Evolutionary conservation across 2,113 vertebrate species (phyloP).

Genomic region (Meles meles): DNA sequence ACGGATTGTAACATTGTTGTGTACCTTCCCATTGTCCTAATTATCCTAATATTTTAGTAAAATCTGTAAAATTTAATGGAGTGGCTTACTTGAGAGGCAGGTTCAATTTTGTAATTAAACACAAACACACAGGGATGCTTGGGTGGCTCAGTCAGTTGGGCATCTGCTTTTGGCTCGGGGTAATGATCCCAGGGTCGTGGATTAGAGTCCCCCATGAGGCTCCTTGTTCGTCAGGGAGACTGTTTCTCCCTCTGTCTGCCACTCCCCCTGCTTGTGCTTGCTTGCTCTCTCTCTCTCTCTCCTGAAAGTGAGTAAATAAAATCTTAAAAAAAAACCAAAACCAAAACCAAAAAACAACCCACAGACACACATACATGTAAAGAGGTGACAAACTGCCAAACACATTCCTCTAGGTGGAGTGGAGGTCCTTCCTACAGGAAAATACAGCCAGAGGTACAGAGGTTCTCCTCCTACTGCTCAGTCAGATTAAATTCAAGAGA

Average conservation of each 20-base stretch:
- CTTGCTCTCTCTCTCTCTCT: too few relatives aligned
- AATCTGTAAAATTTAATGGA: background rate
- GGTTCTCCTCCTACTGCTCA: background rate
- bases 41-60: background rate
- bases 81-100: background rate
- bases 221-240: too few relatives aligned
- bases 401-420: background rate
- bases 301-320: too few relatives aligned
- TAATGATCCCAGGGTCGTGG: too few relatives aligned
- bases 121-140: background rate
- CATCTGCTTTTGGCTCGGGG: too few relatives aligned
- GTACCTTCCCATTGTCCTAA: background rate
- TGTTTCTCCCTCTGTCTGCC: too few relatives aligned
- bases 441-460: background rate
- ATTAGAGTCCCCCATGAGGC: too few relatives aligned
- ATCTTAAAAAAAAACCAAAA: background rate
- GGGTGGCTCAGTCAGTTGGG: too few relatives aligned
- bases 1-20: background rate
- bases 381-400: background rate
- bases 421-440: background rate
- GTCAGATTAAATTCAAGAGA: background rate
- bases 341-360: too few relatives aligned
- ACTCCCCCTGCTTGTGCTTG: too few relatives aligned
- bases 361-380: background rate
- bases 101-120: background rate